Evolutionary conservation across 2,888 invertebrate species (phyloP), one percentile per base, ranked within the genome.

Genomic region (Noctua janthina): DNA sequence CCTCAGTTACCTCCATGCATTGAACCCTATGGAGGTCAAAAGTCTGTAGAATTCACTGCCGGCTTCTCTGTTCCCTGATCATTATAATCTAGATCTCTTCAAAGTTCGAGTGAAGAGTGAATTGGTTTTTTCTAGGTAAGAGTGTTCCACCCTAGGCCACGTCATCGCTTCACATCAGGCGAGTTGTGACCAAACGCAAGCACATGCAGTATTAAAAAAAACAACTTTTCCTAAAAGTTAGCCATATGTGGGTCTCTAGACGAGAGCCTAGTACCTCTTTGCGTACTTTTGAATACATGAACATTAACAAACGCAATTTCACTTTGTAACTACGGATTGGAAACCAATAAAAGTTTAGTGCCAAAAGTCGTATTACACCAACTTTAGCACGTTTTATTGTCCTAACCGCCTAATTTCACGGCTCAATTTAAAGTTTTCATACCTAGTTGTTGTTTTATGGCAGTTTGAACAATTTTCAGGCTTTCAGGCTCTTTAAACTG

Each of bases 341-440:
- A 66, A 74, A 75, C 64, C 46, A 62, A 76, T 78, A 66, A 86
- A 82, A 68, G 62, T 35, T 56, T 82, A 46, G 69, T 71, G 15
- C 13, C 59, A 49, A 66, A 29, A 83, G 35, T 73, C 68, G 59
- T 83, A 59, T 56, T 68, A 68, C 8, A 77, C 71, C 2, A 64
- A 82, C 70, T 70, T 59, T 4, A 3, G 8, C 49, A 35, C n/a
- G 23, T 72, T 82, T 84, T 83, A 73, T 83, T 70, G 23, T 46
- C 51, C 1, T 15, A 68, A 49, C 39, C 54, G n/a, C 39, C 20
- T 73, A 72, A 82, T 72, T 83, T 78, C 39, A 74, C 43, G 66
- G 43, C 39, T 78, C 79, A 73, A 86, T 87, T 79, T 66, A 67
- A 87, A 87, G 72, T 87, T 87, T 79, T 23, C 1, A 15, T 75